These are phyloP conservation scores for Lacanobia wlatinum DNA, from an alignment of 2,888 invertebrate genomes.

Conservation along the genomic window DNA sequence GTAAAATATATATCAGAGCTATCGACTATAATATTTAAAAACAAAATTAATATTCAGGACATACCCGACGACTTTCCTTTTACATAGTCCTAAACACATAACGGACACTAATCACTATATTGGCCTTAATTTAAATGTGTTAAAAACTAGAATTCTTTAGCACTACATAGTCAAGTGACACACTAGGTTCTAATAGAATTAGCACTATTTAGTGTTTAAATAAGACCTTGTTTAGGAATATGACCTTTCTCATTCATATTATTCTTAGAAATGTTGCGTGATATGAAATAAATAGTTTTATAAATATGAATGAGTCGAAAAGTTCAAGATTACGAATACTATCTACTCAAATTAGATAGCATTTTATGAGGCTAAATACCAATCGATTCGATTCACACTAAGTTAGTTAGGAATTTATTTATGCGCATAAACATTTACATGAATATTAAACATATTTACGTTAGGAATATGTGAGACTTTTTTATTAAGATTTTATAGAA, in stretches of 20 bases:
- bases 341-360: constrained; percentile 16
- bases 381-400: constrained; percentile 10
- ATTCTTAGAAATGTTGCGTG: constrained; percentile 7
- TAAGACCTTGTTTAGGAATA: constrained; percentile 25
- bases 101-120: constrained; percentile 76
- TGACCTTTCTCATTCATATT: constrained; percentile 20
- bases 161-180: constrained; percentile 33
- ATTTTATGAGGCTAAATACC: constrained; percentile 26
- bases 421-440: constrained; percentile 19
- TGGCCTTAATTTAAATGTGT: constrained; percentile 74
- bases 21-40: constrained; percentile 59
- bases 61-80: constrained; percentile 78
- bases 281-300: neutral
- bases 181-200: constrained; percentile 28
- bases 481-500: neutral
- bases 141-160: constrained; percentile 64
- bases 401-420: constrained; percentile 11
- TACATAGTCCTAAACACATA: constrained; percentile 77
- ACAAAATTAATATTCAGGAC: constrained; percentile 84
- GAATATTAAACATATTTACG: neutral
- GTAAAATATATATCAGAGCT: constrained; percentile 26
- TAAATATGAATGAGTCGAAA: constrained; percentile 9
- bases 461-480: neutral
- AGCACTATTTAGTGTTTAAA: constrained; percentile 23
- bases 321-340: constrained; percentile 41